These are phyloP conservation scores for Callyntrura guangdongensis DNA, from an alignment of 2,888 invertebrate species.

Conservation along the genomic window DNA sequence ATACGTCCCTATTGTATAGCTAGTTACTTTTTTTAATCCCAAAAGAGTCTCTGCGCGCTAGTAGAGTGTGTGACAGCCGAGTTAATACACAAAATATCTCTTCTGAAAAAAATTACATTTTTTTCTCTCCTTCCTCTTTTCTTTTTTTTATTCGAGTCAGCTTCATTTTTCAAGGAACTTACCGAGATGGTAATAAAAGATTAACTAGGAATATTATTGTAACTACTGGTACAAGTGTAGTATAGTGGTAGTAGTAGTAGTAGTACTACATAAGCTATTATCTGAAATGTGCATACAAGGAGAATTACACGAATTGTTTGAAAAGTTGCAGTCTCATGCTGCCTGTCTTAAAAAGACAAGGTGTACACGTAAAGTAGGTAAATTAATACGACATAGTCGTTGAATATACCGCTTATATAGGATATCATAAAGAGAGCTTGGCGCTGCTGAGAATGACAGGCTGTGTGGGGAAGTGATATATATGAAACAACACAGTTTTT, in stretches of 20 bases:
- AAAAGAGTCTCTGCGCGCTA: background rate
- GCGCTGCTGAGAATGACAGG: background rate
- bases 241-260: no score
- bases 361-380: conserved; percentile 20
- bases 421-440: no score
- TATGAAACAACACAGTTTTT: conserved; percentile 24
- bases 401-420: background rate
- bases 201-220: conserved; percentile 44
- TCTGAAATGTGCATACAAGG: conserved; percentile 38
- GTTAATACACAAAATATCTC: conserved; percentile 31
- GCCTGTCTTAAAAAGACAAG: conserved; percentile 52
- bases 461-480: conserved; percentile 36
- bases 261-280: no score
- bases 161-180: conserved; percentile 68
- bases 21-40: background rate
- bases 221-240: conserved; percentile 44
- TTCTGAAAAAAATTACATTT: conserved; percentile 16
- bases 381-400: background rate
- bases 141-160: conserved; percentile 16
- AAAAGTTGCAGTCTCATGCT: conserved; percentile 74
- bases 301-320: conserved; percentile 70
- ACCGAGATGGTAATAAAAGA: conserved; percentile 67
- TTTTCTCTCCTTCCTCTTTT: conserved; percentile 36
- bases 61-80: conserved; percentile 26
- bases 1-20: background rate